Conservation (phyloP, 2,888 invertebrate species). For the Aricia artaxerxes region DNA sequence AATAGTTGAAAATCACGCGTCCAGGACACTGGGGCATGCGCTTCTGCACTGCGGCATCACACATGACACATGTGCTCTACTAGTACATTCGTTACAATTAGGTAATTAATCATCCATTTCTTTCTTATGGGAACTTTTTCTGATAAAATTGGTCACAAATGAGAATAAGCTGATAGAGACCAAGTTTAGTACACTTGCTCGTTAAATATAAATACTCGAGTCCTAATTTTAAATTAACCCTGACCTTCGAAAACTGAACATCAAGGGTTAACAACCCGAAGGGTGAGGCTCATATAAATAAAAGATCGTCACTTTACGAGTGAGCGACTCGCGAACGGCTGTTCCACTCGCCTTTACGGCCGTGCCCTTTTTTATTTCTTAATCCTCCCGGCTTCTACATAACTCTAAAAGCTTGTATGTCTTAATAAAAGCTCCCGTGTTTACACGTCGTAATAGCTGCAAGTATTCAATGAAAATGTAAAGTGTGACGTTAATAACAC, state of each 20-base stretch:
- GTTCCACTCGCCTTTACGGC: conserved; percentile 32
- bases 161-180: not conserved
- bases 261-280: conserved; percentile 68
- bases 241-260: conserved; percentile 67
- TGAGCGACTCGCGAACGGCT: conserved; percentile 53
- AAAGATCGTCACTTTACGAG: conserved; percentile 63
- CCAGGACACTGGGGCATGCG: conserved; percentile 50
- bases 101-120: not conserved
- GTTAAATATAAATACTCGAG: not conserved
- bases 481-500: conserved; percentile 12
- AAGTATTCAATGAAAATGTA: conserved; percentile 22
- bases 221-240: conserved; percentile 52
- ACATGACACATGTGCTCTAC: conserved; percentile 44
- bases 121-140: not conserved
- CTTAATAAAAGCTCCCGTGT: conserved; percentile 19
- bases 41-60: conserved; percentile 68
- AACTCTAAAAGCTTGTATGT: conserved; percentile 1
- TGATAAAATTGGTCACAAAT: not conserved
- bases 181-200: not conserved
- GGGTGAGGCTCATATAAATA: conserved; percentile 73
- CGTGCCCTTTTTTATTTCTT: conserved; percentile 51
- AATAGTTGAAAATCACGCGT: conserved; percentile 30
- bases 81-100: not conserved
- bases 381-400: conserved; percentile 12
- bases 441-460: not conserved